phyloP scores from a whole-genome alignment of 2,888 invertebrate genomes.

The Laspeyria flexula region DNA sequence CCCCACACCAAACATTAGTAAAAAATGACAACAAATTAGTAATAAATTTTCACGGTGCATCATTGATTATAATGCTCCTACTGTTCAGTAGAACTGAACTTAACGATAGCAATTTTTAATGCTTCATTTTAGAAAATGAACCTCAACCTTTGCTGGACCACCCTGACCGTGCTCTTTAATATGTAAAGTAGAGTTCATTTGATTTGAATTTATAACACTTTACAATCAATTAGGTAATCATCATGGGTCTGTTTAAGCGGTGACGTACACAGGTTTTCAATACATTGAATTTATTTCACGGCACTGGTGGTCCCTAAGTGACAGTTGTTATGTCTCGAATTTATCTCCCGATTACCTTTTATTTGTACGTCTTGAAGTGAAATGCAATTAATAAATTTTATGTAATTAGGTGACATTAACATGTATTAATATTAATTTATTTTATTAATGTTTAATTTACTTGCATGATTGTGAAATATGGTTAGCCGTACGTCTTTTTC shows the following conservation, averaged over 20 bases:
- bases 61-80: slow-evolving; percentile 63
- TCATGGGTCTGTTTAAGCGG: slow-evolving; percentile 52
- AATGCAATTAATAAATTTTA: slow-evolving; percentile 34
- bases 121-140: slow-evolving; percentile 59
- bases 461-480: no score
- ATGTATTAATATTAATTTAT: no score
- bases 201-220: slow-evolving; percentile 73
- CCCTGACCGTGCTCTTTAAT: slow-evolving; percentile 53
- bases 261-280: slow-evolving; percentile 50
- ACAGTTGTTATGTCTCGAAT: slow-evolving; percentile 36
- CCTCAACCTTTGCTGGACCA: slow-evolving; percentile 59
- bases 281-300: slow-evolving; percentile 43
- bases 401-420: slow-evolving; percentile 2
- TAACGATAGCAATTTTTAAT: slow-evolving; percentile 68
- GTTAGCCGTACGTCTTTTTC: no score
- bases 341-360: slow-evolving; percentile 41
- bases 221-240: slow-evolving; percentile 67
- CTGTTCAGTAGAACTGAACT: slow-evolving; percentile 63
- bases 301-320: slow-evolving; percentile 56
- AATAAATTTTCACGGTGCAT: slow-evolving; percentile 75
- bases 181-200: slow-evolving; percentile 48
- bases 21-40: slow-evolving; percentile 48
- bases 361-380: slow-evolving; percentile 15
- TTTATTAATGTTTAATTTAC: no score
- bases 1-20: slow-evolving; percentile 16